A percentile compares a stretch with the other conserved stretches of the same genome.
These are phyloP conservation scores for Apamea sordens DNA, from an alignment of 2,888 invertebrate genomes.

Conservation along the genomic window DNA sequence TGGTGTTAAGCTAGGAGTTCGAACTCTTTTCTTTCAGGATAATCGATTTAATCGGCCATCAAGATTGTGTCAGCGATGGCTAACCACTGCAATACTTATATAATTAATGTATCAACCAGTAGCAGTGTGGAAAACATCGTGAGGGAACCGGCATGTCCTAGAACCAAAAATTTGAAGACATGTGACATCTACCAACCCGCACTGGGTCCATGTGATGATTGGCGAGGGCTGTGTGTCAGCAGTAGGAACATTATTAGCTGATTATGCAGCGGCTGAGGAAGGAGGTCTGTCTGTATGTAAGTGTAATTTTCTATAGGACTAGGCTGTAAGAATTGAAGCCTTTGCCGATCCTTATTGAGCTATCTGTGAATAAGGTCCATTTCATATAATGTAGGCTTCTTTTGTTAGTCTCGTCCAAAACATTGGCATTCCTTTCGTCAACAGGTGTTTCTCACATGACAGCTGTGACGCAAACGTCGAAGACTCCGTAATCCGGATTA, in stretches of 20 bases:
- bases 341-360: not conserved
- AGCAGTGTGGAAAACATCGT: too few species aligned
- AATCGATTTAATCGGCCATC: not conserved
- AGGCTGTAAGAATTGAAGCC: not conserved
- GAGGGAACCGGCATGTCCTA: too few species aligned
- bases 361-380: not conserved
- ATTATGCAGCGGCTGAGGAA: not conserved
- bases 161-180: too few species aligned
- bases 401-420: not conserved
- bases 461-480: slow-evolving; percentile 39
- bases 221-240: too few species aligned
- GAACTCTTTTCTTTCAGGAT: not conserved
- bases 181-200: too few species aligned
- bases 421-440: not conserved
- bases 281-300: not conserved
- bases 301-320: not conserved
- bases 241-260: too few species aligned
- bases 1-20: not conserved
- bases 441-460: slow-evolving; percentile 41
- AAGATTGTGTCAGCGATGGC: not conserved
- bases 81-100: too few species aligned
- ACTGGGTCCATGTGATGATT: too few species aligned
- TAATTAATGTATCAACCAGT: not conserved
- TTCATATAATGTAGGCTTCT: not conserved
- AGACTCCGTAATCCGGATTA: slow-evolving; percentile 58